phyloP scores from a whole-genome alignment of 1,140 invertebrate species.

The Whitmania pigra region DNA sequence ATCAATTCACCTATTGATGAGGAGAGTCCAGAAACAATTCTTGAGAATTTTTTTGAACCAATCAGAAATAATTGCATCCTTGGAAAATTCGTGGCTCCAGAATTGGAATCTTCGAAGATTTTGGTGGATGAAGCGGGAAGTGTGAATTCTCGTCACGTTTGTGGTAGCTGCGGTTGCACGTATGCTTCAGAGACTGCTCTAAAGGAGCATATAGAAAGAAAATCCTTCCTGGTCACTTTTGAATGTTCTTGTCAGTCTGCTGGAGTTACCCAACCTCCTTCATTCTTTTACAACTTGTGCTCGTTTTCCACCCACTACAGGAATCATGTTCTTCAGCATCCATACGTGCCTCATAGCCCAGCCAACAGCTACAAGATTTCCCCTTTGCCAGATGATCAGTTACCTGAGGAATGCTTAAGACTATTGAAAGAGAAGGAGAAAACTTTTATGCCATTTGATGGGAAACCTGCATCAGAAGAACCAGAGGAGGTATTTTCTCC shows the following conservation, averaged over 20 bases:
- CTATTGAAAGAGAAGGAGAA: not conserved
- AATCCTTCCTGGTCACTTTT: slow-evolving; percentile 3
- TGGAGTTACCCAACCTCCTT: not conserved
- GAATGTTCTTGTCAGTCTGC: not conserved
- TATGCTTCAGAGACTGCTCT: not conserved
- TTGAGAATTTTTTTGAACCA: not conserved
- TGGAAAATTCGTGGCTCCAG: not conserved
- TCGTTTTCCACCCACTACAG: not conserved
- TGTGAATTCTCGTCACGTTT: not conserved
- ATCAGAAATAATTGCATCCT: not conserved
- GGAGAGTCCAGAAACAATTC: too few species aligned
- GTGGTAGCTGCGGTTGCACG: not conserved
- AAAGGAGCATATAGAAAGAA: not conserved
- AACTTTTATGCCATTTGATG: too few species aligned
- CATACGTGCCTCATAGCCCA: not conserved
- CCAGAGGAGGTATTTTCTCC: too few species aligned
- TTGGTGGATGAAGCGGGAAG: not conserved
- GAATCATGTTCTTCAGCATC: not conserved
- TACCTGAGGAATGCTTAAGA: not conserved
- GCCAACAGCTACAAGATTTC: not conserved
- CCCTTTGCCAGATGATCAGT: not conserved
- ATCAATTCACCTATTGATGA: too few species aligned
- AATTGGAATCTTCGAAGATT: not conserved
- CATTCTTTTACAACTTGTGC: slow-evolving; percentile 3
- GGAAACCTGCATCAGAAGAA: too few species aligned